Base-by-base conservation (phyloP, 1,140 invertebrate genomes). In the Pararge aegeria region DNA sequence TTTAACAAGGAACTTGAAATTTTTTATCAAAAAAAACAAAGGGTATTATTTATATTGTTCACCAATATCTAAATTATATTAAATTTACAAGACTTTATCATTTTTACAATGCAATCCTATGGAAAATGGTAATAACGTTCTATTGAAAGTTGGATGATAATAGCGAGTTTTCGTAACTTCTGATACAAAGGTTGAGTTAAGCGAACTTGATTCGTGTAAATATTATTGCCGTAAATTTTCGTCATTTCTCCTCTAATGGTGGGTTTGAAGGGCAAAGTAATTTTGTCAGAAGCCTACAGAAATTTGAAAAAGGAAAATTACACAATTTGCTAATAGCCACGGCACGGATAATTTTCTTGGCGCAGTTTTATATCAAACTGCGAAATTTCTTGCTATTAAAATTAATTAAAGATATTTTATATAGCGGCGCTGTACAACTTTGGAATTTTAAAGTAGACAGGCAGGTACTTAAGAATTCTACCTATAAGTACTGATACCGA, bases 151-250 rank as follows among this genome's bases (percentile, higher is more conserved):
- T 7, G 24, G 24, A n/a, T n/a, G n/a, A 37, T 18, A 15, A 40
- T 40, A 10, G 16, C 13, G 38, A 40, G 38, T 15, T 16, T 46
- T 20, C 6, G 19, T 20, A 20, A 46, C 2, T 20, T 20, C 42
- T 52, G 52, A 58, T 42, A 49, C 18, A 19, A 16, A 61, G 53
- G 37, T 60, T n/a, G 27, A 24, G 53, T 29, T 56, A 57, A 58
- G 44, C 60, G 59, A 64, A 76, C 68, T 76, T 75, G 73, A 79
- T 76, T 76, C 64, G 64, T 63, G 74, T 79, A 78, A 82, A 79
- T 80, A 82, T 83, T 79, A 81, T 72, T 70, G 61, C 68, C 78
- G 75, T 75, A 72, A 73, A 87, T 84, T 87, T 84, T 84, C 76
- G 79, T 82, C 70, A 82, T 83, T 81, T 70, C 72, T 70, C 66